Evolutionary conservation across 2,797 vertebrate species (phyloP), one percentile per base, ranked within the genome.

Genomic region (Tenualosa thibaudeaui): DNA sequence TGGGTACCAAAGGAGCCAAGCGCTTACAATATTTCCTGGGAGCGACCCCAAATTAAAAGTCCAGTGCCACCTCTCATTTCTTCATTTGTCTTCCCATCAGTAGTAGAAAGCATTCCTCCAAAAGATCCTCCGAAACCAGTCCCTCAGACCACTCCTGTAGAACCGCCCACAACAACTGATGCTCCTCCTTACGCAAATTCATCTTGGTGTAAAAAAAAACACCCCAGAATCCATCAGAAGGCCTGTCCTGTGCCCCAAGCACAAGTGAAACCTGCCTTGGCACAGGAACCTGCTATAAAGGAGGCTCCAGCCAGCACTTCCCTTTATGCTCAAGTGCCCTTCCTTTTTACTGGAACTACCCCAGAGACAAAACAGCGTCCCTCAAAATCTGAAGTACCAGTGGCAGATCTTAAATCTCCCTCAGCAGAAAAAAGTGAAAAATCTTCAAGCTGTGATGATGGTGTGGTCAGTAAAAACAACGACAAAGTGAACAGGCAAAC

Each of bases 1-100:
- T 46, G 71, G 71, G 65, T 31, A 40, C 68, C 10, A 56, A 56
- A 58, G 37, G 83, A 84, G 15, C 83, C 15, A 65, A 10, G 83
- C 3, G 62, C 50, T 51, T 10, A 50, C 43, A 31, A 84, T 51
- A 84, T 75, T 1, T 26, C 83, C 49, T 62, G 56, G 58, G 24
- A 71, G n/a, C 83, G 40, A 26, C 81, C 5, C 9, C n/a, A 15
- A 50, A 9, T 26, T 3, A 19, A 22, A 9, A 81, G 83, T 24
- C 6, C 53, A 40, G n/a, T 40, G 51, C 26, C 40, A 56, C 24
- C 40, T 15, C 40, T 17, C 17, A 46, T 78, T 43, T 78, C 71
- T 22, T 78, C 71, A 6, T 78, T 78, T 22, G 40, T 19, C 71
- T 78, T 46, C 19, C 71, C 71, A 78, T 22, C 40, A 78, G 71